phyloP scores from a whole-genome alignment of 2,888 invertebrate genomes.

The Cephus rjabovi region DNA sequence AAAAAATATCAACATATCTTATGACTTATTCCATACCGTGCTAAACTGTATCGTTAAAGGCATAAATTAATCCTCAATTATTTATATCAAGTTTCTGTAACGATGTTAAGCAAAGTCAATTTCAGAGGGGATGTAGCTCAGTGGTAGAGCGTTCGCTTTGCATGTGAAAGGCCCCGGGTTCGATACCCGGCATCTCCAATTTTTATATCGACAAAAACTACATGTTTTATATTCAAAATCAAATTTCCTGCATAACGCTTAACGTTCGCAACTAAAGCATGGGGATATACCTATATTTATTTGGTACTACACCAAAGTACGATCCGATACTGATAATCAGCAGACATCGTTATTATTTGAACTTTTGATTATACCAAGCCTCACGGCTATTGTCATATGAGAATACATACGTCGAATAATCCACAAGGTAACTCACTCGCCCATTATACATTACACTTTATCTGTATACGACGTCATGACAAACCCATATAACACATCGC shows the following conservation, averaged over 20 bases:
- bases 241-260: not conserved
- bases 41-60: not conserved
- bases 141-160: constrained; percentile 99
- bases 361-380: not conserved
- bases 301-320: not conserved
- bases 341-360: not conserved
- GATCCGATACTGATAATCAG: not conserved
- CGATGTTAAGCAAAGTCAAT: not conserved
- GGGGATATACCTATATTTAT: not conserved
- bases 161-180: constrained; percentile 99
- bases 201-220: constrained; percentile 37
- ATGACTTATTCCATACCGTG: not conserved
- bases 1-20: not conserved
- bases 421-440: not conserved
- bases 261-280: not conserved
- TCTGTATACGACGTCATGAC: not conserved
- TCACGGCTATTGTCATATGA: not conserved
- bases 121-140: constrained; percentile 88
- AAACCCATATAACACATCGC: not conserved
- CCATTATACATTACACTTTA: not conserved
- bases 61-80: not conserved
- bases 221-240: not conserved
- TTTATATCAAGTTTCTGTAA: not conserved
- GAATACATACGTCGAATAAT: not conserved
- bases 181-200: constrained; percentile 95